Evolutionary conservation across 1,140 invertebrate species (phyloP).

Genomic region (Diprion similis): DNA sequence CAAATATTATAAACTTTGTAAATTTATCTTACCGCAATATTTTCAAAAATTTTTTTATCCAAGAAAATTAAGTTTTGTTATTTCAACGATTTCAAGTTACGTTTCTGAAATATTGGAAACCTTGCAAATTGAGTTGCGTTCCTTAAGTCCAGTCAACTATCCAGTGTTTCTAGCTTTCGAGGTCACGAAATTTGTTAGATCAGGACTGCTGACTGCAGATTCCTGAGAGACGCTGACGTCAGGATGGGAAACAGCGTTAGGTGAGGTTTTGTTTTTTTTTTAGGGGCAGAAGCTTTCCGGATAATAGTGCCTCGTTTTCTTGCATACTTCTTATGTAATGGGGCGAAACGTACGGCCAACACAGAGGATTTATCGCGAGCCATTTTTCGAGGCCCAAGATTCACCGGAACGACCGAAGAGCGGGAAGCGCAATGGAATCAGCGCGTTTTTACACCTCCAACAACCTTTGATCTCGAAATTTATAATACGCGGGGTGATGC

Average conservation of each 20-base stretch:
- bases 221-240: slow-evolving; percentile 27
- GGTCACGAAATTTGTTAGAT: too few species aligned
- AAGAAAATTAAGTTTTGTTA: too few species aligned
- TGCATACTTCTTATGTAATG: slow-evolving; percentile 3
- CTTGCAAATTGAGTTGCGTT: too few species aligned
- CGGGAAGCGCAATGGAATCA: background rate
- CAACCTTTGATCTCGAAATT: background rate
- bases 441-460: background rate
- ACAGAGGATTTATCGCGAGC: background rate
- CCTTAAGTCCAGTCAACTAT: too few species aligned
- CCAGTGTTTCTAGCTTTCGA: too few species aligned
- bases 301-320: slow-evolving; percentile 29
- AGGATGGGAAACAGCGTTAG: slow-evolving; percentile 11
- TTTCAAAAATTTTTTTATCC: too few species aligned
- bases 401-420: background rate
- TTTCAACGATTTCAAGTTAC: too few species aligned
- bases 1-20: too few species aligned
- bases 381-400: slow-evolving; percentile 3
- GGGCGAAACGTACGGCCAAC: background rate
- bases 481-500: background rate
- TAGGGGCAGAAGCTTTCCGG: slow-evolving; percentile 8
- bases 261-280: background rate
- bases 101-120: too few species aligned
- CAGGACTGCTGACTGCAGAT: slow-evolving; percentile 32
- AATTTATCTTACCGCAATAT: too few species aligned